phyloP scores from a whole-genome alignment of 2,888 invertebrate species.

The Timandra comae region DNA sequence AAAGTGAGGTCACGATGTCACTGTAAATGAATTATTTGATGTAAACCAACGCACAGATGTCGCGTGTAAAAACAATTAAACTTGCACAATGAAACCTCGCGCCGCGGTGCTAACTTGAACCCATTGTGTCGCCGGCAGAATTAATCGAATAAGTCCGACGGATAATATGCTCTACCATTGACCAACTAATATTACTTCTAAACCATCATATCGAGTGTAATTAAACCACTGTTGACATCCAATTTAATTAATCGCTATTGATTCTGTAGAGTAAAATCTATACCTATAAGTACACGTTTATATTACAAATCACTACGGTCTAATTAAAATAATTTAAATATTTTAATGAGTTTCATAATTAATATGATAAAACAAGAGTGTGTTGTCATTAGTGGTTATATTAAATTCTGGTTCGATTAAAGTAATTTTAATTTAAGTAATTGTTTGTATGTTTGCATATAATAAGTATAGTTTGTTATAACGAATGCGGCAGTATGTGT shows the following conservation, averaged over 20 bases:
- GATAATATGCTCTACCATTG: slow-evolving; percentile 17
- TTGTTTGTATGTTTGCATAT: no score
- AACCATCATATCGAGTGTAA: slow-evolving; percentile 1
- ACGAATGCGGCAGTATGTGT: not conserved
- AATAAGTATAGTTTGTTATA: not conserved
- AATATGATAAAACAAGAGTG: no score
- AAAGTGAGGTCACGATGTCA: slow-evolving; percentile 18
- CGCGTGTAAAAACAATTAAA: slow-evolving; percentile 62
- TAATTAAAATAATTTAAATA: no score
- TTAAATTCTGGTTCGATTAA: no score
- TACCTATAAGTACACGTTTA: no score
- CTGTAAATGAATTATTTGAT: slow-evolving; percentile 24
- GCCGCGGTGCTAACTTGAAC: slow-evolving; percentile 24
- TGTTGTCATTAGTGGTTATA: not conserved
- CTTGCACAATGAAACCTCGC: slow-evolving; percentile 57
- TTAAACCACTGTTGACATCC: slow-evolving; percentile 1
- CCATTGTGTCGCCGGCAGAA: slow-evolving; percentile 32
- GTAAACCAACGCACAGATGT: slow-evolving; percentile 26
- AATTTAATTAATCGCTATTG: slow-evolving; percentile 6
- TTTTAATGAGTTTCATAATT: no score
- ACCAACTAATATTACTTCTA: no score
- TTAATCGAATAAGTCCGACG: slow-evolving; percentile 57
- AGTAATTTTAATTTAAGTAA: no score
- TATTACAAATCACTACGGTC: no score
- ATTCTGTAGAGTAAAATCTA: no score